Conservation (phyloP, 2,113 vertebrate species). For the Parus major region DNA sequence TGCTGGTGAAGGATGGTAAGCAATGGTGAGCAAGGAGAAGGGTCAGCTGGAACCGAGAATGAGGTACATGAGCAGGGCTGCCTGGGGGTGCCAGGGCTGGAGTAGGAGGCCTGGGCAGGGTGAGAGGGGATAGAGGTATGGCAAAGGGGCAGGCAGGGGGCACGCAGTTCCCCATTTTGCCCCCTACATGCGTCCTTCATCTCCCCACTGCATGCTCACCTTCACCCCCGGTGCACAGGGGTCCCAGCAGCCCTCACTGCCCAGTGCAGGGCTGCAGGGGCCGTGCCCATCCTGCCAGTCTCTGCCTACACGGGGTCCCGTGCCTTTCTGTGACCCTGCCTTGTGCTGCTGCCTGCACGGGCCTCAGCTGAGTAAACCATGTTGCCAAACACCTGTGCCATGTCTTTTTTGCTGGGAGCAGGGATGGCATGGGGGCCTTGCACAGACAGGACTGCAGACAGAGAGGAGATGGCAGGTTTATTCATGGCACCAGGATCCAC, state of each 20-base stretch:
- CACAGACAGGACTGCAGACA: background rate
- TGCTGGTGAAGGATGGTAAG: background rate
- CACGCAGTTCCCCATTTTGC: background rate
- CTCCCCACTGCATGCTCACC: background rate
- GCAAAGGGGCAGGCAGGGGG: background rate
- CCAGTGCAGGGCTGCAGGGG: background rate
- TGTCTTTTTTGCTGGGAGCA: background rate
- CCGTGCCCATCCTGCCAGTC: background rate
- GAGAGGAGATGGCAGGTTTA: background rate
- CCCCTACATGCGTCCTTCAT: background rate
- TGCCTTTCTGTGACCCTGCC: slow-evolving; percentile 60
- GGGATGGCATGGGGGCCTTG: fast-evolving
- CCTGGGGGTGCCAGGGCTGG: background rate
- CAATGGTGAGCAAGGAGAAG: background rate
- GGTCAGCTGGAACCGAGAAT: background rate
- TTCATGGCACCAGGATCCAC: background rate
- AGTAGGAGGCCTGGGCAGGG: background rate
- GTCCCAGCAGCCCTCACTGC: background rate
- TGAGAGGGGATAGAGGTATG: fast-evolving
- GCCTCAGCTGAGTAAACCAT: slow-evolving; percentile 29
- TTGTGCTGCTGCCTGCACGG: slow-evolving; percentile 17
- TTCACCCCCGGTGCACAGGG: fast-evolving
- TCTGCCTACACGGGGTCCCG: background rate
- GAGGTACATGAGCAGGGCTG: background rate
- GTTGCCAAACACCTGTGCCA: background rate